Evolutionary conservation across 2,888 invertebrate species (phyloP).

Genomic region (Drosophila diplacantha): DNA sequence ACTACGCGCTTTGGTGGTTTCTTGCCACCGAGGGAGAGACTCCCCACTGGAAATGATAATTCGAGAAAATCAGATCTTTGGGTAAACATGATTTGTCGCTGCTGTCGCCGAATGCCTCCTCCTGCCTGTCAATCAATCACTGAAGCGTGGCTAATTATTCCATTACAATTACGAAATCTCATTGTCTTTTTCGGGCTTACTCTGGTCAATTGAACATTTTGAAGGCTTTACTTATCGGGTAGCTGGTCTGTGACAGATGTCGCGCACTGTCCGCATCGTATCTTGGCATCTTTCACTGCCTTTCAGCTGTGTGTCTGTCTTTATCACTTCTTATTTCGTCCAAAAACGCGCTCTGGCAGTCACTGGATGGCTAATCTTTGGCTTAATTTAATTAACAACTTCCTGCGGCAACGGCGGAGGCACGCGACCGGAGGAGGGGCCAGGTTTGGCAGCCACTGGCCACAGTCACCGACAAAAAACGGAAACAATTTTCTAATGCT

Average conservation of each 20-base stretch:
- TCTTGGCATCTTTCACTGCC: conserved; percentile 5
- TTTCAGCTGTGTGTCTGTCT: conserved; percentile 11
- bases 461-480: conserved; percentile 39
- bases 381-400: conserved; percentile 69
- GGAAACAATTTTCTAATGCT: conserved; percentile 65
- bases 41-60: conserved; percentile 40
- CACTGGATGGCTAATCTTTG: conserved; percentile 59
- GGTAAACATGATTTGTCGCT: conserved; percentile 31
- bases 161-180: conserved; percentile 11
- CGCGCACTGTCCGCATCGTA: conserved; percentile 11
- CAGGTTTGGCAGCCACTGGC: conserved; percentile 26
- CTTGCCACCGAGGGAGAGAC: background rate
- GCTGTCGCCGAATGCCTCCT: conserved; percentile 5
- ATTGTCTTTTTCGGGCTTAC: conserved; percentile 27
- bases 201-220: conserved; percentile 48
- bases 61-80: conserved; percentile 46
- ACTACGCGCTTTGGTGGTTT: conserved; percentile 3
- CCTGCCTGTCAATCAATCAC: conserved; percentile 16
- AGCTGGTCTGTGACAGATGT: conserved; percentile 10
- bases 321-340: conserved; percentile 8
- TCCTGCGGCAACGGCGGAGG: conserved; percentile 46
- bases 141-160: conserved; percentile 56
- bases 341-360: conserved; percentile 21
- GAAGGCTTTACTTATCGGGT: conserved; percentile 22
- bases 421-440: conserved; percentile 16